Evolutionary conservation across 2,113 vertebrate genomes (phyloP).

Genomic region (Ginglymostoma cirratum): DNA sequence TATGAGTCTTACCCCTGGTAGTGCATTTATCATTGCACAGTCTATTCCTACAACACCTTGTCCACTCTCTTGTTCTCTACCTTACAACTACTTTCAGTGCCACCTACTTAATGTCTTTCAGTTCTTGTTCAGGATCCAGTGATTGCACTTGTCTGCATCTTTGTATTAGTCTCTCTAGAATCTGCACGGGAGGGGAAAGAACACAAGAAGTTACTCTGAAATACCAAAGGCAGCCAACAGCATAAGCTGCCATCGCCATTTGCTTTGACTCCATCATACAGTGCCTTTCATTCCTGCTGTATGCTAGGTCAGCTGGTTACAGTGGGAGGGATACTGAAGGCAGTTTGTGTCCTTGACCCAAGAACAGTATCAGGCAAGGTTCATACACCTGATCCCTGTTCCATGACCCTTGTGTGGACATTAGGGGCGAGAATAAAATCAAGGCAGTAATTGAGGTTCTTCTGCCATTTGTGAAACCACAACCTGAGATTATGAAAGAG

Average conservation of each 20-base stretch:
- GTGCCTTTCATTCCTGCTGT: background rate
- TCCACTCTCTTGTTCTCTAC: background rate
- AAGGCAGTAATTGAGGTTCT: background rate
- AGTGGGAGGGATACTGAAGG: background rate
- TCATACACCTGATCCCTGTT: background rate
- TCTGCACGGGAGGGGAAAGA: background rate
- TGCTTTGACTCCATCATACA: background rate
- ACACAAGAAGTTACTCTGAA: background rate
- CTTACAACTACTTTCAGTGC: background rate
- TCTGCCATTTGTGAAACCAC: background rate
- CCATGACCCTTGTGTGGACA: background rate
- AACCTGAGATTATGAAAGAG: background rate
- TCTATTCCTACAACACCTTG: background rate
- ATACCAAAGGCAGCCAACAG: background rate
- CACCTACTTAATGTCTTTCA: slow-evolving; percentile 31
- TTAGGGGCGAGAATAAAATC: background rate
- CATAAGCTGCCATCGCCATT: background rate
- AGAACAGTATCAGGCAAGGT: background rate
- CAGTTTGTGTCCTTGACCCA: background rate
- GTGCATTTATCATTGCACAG: background rate
- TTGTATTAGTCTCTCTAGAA: slow-evolving; percentile 28
- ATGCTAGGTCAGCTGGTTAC: background rate
- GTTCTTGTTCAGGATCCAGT: slow-evolving; percentile 19
- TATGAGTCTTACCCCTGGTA: background rate
- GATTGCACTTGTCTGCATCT: slow-evolving; percentile 26